Conservation (phyloP, 2,888 invertebrate species). For the Frankliniella fusca region DNA sequence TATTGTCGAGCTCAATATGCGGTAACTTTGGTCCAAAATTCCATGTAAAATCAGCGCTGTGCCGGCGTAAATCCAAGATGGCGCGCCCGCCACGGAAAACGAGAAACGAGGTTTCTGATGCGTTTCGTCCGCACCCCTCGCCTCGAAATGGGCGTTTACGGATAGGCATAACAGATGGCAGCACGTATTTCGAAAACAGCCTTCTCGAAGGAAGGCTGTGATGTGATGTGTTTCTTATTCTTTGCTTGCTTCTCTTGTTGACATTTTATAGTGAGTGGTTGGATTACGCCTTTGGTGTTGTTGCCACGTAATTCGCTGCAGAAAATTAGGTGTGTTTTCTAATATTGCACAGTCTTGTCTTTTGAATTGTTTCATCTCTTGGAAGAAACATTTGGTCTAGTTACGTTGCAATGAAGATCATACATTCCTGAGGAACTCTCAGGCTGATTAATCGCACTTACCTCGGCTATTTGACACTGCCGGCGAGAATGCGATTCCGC, state of each 20-base stretch:
- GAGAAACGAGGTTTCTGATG: slow-evolving; percentile 46
- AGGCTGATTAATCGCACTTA: too few relatives aligned
- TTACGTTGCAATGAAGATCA: too few relatives aligned
- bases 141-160: neutral
- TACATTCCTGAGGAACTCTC: too few relatives aligned
- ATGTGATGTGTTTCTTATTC: neutral
- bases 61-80: slow-evolving; percentile 75
- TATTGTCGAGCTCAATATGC: neutral
- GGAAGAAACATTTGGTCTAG: too few relatives aligned
- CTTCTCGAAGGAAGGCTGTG: neutral
- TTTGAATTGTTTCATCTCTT: neutral
- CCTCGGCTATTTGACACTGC: too few relatives aligned
- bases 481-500: too few relatives aligned
- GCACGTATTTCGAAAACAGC: neutral
- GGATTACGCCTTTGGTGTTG: neutral
- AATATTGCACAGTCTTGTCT: neutral
- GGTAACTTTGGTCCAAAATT: slow-evolving; percentile 7
- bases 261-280: slow-evolving; percentile 8
- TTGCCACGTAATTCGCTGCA: slow-evolving; percentile 10
- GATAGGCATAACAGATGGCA: slow-evolving; percentile 5
- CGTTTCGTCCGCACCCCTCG: neutral
- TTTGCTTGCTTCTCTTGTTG: neutral
- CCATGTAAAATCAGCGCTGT: neutral
- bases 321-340: neutral
- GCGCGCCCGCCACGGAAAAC: slow-evolving; percentile 63